Conservation (phyloP, 2,113 vertebrate genomes). For the Carettochelys insculpta region DNA sequence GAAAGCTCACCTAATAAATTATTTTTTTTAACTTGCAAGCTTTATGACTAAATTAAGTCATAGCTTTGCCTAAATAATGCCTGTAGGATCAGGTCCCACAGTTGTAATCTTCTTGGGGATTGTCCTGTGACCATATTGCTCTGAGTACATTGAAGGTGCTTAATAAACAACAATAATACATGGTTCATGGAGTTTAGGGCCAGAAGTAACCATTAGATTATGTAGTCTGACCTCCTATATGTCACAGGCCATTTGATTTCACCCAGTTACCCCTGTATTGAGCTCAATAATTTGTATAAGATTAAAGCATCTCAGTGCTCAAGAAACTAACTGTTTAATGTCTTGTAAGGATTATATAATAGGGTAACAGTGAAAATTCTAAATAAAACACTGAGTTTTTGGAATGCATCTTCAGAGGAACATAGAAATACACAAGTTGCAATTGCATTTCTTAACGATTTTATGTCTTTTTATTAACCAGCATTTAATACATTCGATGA, state of each 20-base stretch:
- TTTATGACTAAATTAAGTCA: not conserved
- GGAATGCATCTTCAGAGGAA: not conserved
- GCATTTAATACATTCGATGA: not conserved
- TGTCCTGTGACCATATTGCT: not conserved
- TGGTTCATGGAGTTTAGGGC: not conserved
- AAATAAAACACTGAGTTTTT: not conserved
- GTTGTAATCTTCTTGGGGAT: not conserved
- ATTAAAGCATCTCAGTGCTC: not conserved
- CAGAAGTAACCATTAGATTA: not conserved
- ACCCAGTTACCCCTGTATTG: not conserved
- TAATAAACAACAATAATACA: accelerated
- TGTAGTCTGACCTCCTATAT: not conserved
- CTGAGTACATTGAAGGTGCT: not conserved
- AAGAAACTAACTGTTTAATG: not conserved
- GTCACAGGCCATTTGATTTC: not conserved
- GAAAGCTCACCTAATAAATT: too few species aligned
- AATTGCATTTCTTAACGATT: not conserved
- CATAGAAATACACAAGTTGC: not conserved
- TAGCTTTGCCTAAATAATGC: not conserved
- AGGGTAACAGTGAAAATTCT: not conserved
- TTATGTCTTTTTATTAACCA: not conserved
- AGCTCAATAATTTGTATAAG: not conserved
- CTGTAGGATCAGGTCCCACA: accelerated
- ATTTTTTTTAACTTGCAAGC: not conserved
- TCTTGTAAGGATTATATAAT: not conserved